Conservation (phyloP, 1,140 invertebrate genomes). For the Callitettix versicolor region DNA sequence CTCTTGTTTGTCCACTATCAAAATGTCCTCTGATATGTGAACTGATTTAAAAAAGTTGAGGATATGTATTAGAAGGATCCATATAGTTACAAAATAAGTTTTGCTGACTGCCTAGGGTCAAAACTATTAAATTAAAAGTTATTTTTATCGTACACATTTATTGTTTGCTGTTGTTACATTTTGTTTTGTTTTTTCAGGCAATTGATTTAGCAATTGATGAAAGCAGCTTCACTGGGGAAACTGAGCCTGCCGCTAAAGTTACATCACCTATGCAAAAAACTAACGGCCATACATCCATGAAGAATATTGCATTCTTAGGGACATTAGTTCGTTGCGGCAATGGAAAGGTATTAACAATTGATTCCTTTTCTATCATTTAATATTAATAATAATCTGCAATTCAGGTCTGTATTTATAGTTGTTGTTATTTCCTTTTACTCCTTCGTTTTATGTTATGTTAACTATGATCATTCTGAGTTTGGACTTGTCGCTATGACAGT, state of each 20-base stretch:
- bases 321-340: slow-evolving; percentile 93
- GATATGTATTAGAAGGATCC: too few relatives aligned
- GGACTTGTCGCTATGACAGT: too few relatives aligned
- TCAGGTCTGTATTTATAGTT: not conserved
- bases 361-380: slow-evolving; percentile 19
- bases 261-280: slow-evolving; percentile 49
- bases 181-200: slow-evolving; percentile 36
- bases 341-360: slow-evolving; percentile 88
- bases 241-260: slow-evolving; percentile 65
- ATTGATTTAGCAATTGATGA: slow-evolving; percentile 92
- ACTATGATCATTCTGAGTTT: too few relatives aligned
- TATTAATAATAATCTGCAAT: not conserved
- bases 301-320: slow-evolving; percentile 97
- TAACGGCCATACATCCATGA: slow-evolving; percentile 61
- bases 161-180: too few relatives aligned
- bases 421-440: not conserved
- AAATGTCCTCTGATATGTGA: too few relatives aligned
- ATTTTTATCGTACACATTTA: too few relatives aligned
- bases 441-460: too few relatives aligned
- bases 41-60: too few relatives aligned
- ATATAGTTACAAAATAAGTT: too few relatives aligned
- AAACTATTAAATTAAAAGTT: too few relatives aligned
- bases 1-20: too few relatives aligned
- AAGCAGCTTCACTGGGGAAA: slow-evolving; percentile 96
- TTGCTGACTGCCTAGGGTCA: too few relatives aligned